These are phyloP conservation scores for Heterochromis multidens DNA, from an alignment of 2,113 vertebrate genomes.

Conservation along the genomic window DNA sequence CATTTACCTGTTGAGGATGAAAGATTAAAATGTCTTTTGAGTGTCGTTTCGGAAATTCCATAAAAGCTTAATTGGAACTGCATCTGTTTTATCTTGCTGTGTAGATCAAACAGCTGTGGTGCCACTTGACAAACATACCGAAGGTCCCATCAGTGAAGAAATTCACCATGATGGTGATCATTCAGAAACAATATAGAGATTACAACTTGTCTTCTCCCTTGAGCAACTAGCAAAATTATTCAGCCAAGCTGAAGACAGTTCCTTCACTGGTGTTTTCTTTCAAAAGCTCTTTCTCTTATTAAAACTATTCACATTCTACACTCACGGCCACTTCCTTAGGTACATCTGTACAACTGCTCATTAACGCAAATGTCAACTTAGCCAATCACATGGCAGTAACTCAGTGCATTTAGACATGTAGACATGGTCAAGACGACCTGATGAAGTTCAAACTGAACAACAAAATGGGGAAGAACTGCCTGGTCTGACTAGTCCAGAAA, in stretches of 20 bases:
- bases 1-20: neutral
- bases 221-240: neutral
- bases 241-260: neutral
- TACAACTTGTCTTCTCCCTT: neutral
- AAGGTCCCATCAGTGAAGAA: neutral
- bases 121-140: neutral
- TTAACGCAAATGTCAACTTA: neutral
- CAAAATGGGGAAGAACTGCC: neutral
- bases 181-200: neutral
- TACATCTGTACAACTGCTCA: neutral
- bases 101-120: neutral
- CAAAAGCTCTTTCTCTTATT: neutral
- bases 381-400: too few relatives aligned
- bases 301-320: neutral
- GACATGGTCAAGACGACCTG: neutral
- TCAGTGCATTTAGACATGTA: neutral
- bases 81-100: neutral
- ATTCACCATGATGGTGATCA: neutral
- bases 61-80: neutral
- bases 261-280: neutral
- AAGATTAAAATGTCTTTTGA: neutral
- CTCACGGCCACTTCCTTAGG: neutral
- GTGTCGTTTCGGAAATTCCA: neutral
- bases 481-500: neutral
- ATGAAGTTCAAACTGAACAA: neutral